Conservation (phyloP, 2,113 vertebrate species). For the Pteronura brasiliensis region DNA sequence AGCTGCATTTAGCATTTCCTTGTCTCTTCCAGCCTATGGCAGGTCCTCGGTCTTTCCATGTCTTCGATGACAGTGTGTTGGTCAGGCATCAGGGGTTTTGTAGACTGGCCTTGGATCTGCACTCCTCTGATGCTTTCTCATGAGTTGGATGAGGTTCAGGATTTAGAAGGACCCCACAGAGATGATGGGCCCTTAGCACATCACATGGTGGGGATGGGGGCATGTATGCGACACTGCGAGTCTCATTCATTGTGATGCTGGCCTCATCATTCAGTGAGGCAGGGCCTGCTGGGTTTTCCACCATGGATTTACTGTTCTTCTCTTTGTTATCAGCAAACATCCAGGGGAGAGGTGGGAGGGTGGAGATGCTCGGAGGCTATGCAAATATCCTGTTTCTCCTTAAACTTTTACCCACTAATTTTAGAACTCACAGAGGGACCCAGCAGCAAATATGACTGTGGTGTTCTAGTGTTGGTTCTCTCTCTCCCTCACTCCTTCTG, state of each 20-base stretch:
- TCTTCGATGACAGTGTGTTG: neutral
- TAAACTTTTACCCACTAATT: neutral
- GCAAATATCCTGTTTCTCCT: neutral
- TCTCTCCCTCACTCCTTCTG: neutral
- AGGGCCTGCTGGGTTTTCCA: neutral
- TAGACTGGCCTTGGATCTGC: neutral
- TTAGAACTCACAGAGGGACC: neutral
- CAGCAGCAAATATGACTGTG: neutral
- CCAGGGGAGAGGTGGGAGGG: neutral
- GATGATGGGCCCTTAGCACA: neutral
- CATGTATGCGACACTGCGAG: rapidly evolving
- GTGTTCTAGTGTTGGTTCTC: neutral
- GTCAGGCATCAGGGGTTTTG: neutral
- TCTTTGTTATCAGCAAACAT: neutral
- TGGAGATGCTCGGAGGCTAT: neutral
- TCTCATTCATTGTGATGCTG: neutral
- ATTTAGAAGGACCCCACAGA: neutral
- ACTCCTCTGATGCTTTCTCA: neutral
- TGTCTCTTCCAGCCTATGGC: neutral
- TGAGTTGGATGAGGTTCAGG: neutral
- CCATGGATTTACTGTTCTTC: neutral
- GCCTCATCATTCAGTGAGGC: neutral
- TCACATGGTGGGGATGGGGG: rapidly evolving
- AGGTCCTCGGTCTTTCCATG: too few species aligned
- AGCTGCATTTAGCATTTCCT: neutral